Evolutionary conservation across 30 jellyfish, hydroid and myxozoan genomes (phyloP).

Genomic region (Nemopilema nomurai): DNA sequence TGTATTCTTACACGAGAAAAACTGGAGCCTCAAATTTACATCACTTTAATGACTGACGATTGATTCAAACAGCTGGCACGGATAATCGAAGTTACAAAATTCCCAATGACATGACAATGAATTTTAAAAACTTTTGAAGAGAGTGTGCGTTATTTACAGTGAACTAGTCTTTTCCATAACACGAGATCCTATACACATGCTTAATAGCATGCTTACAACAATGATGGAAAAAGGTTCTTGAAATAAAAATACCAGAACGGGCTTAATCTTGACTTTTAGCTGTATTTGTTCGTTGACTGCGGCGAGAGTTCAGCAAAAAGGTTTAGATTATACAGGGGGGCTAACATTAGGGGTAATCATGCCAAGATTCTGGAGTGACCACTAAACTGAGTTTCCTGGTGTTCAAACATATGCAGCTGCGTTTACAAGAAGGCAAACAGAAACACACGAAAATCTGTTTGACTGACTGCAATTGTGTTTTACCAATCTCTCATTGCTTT

Average conservation of each 20-base stretch:
- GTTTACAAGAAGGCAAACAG: neutral
- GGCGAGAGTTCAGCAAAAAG: too few relatives aligned
- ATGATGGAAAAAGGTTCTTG: neutral
- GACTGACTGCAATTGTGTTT: neutral
- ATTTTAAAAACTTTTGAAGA: conserved; percentile 43
- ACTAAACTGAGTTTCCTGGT: neutral
- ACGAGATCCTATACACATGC: too few relatives aligned
- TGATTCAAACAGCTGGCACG: neutral
- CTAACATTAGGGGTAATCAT: neutral
- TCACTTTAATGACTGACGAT: conserved; percentile 27
- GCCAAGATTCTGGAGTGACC: neutral
- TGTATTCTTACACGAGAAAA: conserved; percentile 31
- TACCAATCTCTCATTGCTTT: too few relatives aligned
- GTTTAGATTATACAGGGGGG: too few relatives aligned
- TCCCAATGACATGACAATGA: conserved; percentile 28
- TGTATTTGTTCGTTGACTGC: too few relatives aligned
- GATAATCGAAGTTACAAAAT: conserved; percentile 42
- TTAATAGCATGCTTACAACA: neutral
- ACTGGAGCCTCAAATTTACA: conserved; percentile 31
- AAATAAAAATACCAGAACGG: too few relatives aligned
- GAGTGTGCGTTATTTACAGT: conserved; percentile 1
- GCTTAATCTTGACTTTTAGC: too few relatives aligned
- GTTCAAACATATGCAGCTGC: neutral
- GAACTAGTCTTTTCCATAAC: neutral
- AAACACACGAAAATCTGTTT: neutral